Conservation (phyloP, 2,888 invertebrate species). For the Hyposoter didymator region DNA sequence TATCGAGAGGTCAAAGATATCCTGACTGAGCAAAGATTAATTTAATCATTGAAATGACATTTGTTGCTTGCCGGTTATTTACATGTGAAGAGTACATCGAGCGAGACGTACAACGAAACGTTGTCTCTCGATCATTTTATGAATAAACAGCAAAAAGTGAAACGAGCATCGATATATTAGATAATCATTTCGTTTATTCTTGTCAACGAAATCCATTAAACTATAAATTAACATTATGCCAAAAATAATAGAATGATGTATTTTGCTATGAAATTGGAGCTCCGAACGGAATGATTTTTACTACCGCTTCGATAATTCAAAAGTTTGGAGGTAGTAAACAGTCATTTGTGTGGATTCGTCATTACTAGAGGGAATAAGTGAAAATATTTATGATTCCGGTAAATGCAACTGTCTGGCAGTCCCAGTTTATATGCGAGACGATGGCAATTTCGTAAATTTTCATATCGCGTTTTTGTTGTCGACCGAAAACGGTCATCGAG, state of each 20-base stretch:
- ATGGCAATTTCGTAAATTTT: conserved; percentile 44
- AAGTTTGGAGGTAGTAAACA: background rate
- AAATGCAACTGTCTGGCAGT: background rate
- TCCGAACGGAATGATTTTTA: background rate
- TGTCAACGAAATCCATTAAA: background rate
- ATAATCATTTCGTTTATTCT: background rate
- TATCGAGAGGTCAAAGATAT: conserved; percentile 46
- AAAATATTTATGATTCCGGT: conserved; percentile 21
- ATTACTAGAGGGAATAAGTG: conserved; percentile 2
- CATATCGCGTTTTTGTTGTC: conserved; percentile 30
- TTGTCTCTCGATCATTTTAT: background rate
- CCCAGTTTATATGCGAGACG: conserved; percentile 20
- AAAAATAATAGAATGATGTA: background rate
- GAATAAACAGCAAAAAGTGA: background rate
- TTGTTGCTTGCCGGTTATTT: conserved; percentile 6
- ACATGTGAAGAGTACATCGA: background rate
- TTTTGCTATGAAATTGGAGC: background rate
- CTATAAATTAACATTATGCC: background rate
- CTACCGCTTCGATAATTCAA: background rate
- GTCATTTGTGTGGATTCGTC: background rate
- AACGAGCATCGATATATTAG: background rate
- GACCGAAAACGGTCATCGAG: conserved; percentile 43
- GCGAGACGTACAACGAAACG: background rate
- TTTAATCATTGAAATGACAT: background rate
- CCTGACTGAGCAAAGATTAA: background rate